Percentiles rank a stretch among this genome's conserved stretches.
phyloP scores from a whole-genome alignment of 2,888 invertebrate species.

The Mythimna albipuncta region DNA sequence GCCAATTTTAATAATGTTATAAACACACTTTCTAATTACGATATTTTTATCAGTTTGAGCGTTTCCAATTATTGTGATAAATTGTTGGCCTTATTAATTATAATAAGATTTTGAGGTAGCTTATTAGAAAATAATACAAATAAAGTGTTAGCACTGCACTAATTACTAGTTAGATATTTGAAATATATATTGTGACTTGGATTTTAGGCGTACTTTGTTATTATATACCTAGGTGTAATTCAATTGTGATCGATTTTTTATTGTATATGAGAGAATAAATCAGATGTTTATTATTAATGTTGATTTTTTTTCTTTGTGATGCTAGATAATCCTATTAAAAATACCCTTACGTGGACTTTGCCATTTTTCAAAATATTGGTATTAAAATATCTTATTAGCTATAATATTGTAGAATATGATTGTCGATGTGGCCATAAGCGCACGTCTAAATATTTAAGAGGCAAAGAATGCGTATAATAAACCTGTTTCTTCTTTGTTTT shows the following conservation, averaged over 20 bases:
- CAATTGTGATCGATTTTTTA: conserved; percentile 72
- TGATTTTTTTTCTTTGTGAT: conserved; percentile 58
- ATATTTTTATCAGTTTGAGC: conserved; percentile 34
- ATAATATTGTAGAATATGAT: not conserved
- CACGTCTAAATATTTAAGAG: conserved; percentile 18
- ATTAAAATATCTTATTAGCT: not conserved
- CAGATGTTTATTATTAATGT: conserved; percentile 66
- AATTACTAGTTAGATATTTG: conserved; percentile 43
- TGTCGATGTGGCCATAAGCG: not conserved
- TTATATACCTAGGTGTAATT: conserved; percentile 61
- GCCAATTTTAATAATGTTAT: conserved; percentile 46
- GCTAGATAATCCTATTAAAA: conserved; percentile 43
- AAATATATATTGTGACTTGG: conserved; percentile 60
- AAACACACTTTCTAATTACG: conserved; percentile 11
- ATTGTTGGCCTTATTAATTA: conserved; percentile 43
- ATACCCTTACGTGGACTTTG: conserved; percentile 28
- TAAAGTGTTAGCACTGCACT: conserved; percentile 43
- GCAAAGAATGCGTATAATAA: conserved; percentile 44
- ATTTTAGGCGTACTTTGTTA: conserved; percentile 56
- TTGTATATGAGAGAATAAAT: conserved; percentile 74
- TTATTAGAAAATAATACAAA: conserved; percentile 8
- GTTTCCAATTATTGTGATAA: conserved; percentile 52
- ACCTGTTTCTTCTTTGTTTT: conserved; percentile 19
- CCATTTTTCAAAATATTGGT: conserved; percentile 4
- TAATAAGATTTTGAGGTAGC: not conserved